phyloP scores from a whole-genome alignment of 2,113 vertebrate genomes.

The Cinclus mexicanus region DNA sequence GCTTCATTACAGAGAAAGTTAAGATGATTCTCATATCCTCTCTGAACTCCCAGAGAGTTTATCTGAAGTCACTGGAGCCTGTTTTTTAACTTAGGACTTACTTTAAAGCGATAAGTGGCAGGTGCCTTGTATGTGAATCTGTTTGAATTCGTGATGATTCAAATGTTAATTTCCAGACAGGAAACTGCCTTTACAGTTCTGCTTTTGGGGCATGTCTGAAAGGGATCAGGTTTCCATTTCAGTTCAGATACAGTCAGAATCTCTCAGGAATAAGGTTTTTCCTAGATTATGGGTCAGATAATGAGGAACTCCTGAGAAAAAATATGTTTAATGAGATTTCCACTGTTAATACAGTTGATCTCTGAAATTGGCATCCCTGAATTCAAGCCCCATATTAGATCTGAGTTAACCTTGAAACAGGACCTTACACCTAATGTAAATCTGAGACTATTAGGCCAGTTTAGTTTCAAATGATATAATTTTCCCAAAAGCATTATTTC shows the following conservation, averaged over 20 bases:
- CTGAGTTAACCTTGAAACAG: background rate
- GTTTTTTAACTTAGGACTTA: constrained; percentile 18
- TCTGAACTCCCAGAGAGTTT: background rate
- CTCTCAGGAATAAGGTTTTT: constrained; percentile 12
- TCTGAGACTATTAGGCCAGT: background rate
- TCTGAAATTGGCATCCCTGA: background rate
- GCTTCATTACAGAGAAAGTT: background rate
- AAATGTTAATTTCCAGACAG: constrained; percentile 61
- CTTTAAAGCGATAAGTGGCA: constrained; percentile 36
- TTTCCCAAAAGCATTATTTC: constrained; percentile 23
- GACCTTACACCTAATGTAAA: background rate
- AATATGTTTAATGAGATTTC: constrained; percentile 12
- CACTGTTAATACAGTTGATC: constrained; percentile 1
- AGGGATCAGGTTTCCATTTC: constrained; percentile 14
- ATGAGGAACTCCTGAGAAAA: constrained; percentile 10
- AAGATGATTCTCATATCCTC: background rate
- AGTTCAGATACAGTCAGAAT: constrained; percentile 24
- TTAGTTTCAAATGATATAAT: background rate
- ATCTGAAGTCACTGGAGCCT: constrained; percentile 28
- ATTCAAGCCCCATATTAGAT: background rate
- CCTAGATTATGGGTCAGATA: constrained; percentile 30
- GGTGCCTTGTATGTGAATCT: background rate
- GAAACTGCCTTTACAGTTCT: constrained; percentile 55
- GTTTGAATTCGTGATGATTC: constrained; percentile 50
- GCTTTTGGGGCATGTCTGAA: constrained; percentile 46